Base-by-base conservation (phyloP, 2,113 vertebrate genomes). In the Passer domesticus region DNA sequence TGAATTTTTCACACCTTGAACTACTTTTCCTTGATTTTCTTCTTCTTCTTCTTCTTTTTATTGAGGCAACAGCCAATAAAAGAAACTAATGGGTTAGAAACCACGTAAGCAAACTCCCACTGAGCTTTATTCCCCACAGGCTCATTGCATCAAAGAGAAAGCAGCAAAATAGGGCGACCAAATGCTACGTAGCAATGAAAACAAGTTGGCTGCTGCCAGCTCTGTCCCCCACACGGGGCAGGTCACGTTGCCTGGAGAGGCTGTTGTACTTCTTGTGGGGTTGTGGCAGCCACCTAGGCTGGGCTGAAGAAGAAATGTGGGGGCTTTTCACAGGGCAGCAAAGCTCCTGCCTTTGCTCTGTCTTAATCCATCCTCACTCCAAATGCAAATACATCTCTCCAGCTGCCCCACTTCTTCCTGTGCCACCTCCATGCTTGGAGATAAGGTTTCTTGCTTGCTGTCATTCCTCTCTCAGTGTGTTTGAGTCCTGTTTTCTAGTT, bases 1-100 rank as follows among this genome's bases (percentile, higher is more conserved):
- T 73, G 81, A 92, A 87, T 85, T 74, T 85, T 92, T 95, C 93
- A 60, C 96, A 83, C 90, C 77, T 94, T 93, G 93, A 96, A 91
- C 77, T 89, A 82, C 47, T 93, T 95, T 81, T 68, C 43, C 64
- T 81, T 68, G 28, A 39, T 58, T 81, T 47, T 73, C 30, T 46
- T 24, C 11, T 30, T 11, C 25, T 63, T 70, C 46, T 43, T 37
- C 14, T 33, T 58, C 12, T 33, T 62, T 43, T 43, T 27, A 16
- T 66, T 50, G 66, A 63, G 73, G 73, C 56, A 95, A 70, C 76
- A 90, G 73, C 83, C 73, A 86, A 68, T 74, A 83, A 86, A 96
- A 79, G 66, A 74, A 96, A 74, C 69, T 53, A 94, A 91, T 60
- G 80, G 58, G 44, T 72, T 88, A 92, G 91, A 90, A 93, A 87